These are phyloP conservation scores for Athalia cordata DNA, from an alignment of 2,888 invertebrate genomes.

Conservation along the genomic window DNA sequence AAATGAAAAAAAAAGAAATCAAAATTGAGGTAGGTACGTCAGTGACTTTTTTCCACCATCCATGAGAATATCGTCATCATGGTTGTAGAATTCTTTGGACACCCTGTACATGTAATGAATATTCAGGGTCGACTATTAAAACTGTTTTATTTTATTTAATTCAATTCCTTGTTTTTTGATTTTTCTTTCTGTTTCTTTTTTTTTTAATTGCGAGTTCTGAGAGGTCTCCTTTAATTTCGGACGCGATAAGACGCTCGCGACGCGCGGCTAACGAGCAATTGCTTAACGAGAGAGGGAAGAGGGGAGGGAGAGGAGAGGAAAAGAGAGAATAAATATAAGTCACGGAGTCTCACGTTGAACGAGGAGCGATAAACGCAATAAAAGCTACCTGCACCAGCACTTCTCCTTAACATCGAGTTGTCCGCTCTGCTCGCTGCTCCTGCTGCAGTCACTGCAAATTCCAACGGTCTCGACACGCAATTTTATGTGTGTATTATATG, in stretches of 20 bases:
- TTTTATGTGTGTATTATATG: background rate
- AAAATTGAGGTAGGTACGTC: too few relatives aligned
- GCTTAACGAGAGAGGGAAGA: slow-evolving; percentile 23
- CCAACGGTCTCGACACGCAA: background rate
- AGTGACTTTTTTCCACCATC: too few relatives aligned
- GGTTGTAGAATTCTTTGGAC: too few relatives aligned
- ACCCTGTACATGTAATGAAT: too few relatives aligned
- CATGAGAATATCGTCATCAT: too few relatives aligned
- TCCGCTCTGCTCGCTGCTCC: too few relatives aligned
- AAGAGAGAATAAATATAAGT: too few relatives aligned
- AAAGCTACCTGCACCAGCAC: slow-evolving; percentile 8
- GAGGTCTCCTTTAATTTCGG: slow-evolving; percentile 20
- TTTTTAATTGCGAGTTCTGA: slow-evolving; percentile 10
- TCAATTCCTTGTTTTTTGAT: too few relatives aligned
- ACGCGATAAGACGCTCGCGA: slow-evolving; percentile 25
- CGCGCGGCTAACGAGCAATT: slow-evolving; percentile 40
- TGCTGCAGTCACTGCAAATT: slow-evolving; percentile 25
- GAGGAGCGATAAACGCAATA: slow-evolving; percentile 23
- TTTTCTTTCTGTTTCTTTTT: too few relatives aligned
- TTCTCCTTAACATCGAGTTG: too few relatives aligned
- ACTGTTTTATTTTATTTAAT: background rate
- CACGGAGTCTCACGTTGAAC: too few relatives aligned
- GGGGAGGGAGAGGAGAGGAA: background rate
- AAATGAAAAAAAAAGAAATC: too few relatives aligned
- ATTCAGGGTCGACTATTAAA: background rate